Evolutionary conservation across 92 coral and sea anemone genomes (phyloP).

Genomic region (Plumapathes pennacea): DNA sequence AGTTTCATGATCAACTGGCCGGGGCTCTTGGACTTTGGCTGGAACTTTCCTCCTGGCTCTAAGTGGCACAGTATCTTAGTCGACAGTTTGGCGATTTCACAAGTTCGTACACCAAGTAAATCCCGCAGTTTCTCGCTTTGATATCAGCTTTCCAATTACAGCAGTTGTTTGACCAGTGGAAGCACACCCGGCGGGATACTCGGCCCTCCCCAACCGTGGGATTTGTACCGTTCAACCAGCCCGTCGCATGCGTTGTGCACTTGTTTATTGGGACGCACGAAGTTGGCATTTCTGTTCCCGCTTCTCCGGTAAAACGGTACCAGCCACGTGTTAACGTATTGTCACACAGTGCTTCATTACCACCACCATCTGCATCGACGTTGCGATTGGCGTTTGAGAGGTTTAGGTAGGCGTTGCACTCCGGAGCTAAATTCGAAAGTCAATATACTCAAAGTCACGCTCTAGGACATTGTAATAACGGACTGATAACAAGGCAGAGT

Average conservation of each 20-base stretch:
- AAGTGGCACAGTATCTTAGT: conserved; percentile 2
- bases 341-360: not conserved
- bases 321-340: not conserved
- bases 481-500: too few relatives aligned
- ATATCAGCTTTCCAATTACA: not conserved
- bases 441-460: too few relatives aligned
- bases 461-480: too few relatives aligned
- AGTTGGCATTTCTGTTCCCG: conserved; percentile 5
- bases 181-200: conserved; percentile 10
- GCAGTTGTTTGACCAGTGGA: conserved; percentile 1
- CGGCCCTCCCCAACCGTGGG: conserved; percentile 17
- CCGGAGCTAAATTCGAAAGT: too few relatives aligned
- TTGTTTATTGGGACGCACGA: not conserved
- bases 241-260: conserved; percentile 13
- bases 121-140: not conserved
- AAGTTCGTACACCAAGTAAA: conserved; percentile 6
- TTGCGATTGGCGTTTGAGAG: too few relatives aligned
- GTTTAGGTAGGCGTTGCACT: too few relatives aligned
- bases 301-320: conserved; percentile 3
- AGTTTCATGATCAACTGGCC: too few relatives aligned
- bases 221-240: conserved; percentile 17
- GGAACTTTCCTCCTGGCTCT: too few relatives aligned
- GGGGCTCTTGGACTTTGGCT: too few relatives aligned
- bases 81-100: not conserved
- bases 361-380: too few relatives aligned